A percentile compares a stretch with the other conserved stretches of the same genome.
These are phyloP conservation scores for Lutjanus argentimaculatus DNA, from an alignment of 2,797 vertebrate species.

Conservation along the genomic window DNA sequence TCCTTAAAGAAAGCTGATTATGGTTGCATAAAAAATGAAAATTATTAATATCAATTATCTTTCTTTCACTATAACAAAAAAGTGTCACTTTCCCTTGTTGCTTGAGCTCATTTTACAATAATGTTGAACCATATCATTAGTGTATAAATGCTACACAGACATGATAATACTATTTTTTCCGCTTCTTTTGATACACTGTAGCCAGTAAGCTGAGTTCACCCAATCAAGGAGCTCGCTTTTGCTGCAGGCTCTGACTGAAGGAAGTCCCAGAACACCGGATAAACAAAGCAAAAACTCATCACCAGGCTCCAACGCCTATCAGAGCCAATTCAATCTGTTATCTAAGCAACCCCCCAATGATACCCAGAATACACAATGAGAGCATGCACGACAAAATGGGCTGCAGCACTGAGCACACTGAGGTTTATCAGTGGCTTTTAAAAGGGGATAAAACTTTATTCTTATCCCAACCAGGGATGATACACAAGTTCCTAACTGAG, in stretches of 20 bases:
- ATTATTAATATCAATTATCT: background rate
- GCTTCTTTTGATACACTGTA: background rate
- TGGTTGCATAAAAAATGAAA: background rate
- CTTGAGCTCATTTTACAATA: conserved; percentile 3
- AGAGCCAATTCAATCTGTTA: conserved; percentile 52
- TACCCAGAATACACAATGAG: conserved; percentile 29
- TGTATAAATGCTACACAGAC: conserved; percentile 3
- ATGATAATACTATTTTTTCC: background rate
- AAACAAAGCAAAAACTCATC: conserved; percentile 66
- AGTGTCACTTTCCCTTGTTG: conserved; percentile 18
- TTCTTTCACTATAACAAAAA: conserved; percentile 11
- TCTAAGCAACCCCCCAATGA: conserved; percentile 48
- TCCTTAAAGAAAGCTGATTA: background rate
- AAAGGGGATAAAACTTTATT: conserved; percentile 44
- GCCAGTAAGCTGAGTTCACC: conserved; percentile 22
- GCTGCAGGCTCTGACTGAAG: conserved; percentile 50
- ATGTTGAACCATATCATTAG: background rate
- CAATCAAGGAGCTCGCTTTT: conserved; percentile 53
- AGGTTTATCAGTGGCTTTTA: conserved; percentile 5
- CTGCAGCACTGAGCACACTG: conserved; percentile 27
- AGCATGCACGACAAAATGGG: conserved; percentile 27
- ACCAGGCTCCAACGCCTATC: conserved; percentile 25
- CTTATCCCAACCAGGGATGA: conserved; percentile 16
- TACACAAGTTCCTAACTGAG: background rate
- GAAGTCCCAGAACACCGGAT: conserved; percentile 56